Percentiles rank a stretch among this genome's conserved stretches.
Conservation (phyloP, 2,113 vertebrate species). For the Antennarius striatus region DNA sequence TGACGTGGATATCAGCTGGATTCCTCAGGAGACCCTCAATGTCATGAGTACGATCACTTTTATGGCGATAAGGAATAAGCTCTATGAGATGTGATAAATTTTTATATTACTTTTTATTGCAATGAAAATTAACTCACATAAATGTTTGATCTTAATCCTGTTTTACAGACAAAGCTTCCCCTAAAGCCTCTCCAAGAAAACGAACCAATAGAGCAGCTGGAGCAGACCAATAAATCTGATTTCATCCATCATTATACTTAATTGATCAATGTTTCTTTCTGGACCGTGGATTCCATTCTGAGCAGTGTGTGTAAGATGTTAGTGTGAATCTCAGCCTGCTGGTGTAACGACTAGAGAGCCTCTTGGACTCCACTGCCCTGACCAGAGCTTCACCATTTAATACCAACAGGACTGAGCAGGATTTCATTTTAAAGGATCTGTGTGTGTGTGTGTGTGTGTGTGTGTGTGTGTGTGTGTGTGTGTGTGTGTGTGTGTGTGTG, state of each 20-base stretch:
- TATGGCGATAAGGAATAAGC: background rate
- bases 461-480: background rate
- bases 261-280: constrained; percentile 13
- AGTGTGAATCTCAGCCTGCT: constrained; percentile 5
- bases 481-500: constrained; percentile 11
- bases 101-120: background rate
- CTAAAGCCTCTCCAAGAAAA: constrained; percentile 79
- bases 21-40: constrained; percentile 82
- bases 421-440: constrained; percentile 21
- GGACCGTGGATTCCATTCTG: constrained; percentile 13
- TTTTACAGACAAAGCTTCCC: constrained; percentile 77
- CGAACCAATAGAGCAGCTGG: constrained; percentile 76
- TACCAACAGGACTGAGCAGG: constrained; percentile 30
- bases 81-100: background rate
- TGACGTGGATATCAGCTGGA: constrained; percentile 84
- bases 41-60: constrained; percentile 76
- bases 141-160: constrained; percentile 19
- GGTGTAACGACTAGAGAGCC: constrained; percentile 1
- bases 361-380: constrained; percentile 25
- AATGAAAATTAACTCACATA: background rate
- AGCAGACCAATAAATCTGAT: constrained; percentile 67
- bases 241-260: constrained; percentile 19
- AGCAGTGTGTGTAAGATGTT: constrained; percentile 16
- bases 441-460: no score
- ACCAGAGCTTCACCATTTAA: constrained; percentile 10